Conservation (phyloP, 2,797 vertebrate species). For the Sebastes trivittatus region DNA sequence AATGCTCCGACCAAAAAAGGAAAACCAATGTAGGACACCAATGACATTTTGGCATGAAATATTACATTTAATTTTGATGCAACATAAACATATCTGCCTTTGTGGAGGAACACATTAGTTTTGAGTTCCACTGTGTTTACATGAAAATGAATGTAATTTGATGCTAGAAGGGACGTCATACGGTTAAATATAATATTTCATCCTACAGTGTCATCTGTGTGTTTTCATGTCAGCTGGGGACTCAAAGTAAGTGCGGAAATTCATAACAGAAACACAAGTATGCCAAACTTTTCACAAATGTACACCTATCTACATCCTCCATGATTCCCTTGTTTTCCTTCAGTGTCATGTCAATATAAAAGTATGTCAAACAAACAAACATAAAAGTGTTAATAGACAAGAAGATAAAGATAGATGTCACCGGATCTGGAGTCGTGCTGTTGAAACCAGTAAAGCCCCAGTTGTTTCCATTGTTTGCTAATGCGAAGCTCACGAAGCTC, state of each 20-base stretch:
- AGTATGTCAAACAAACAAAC: slow-evolving; percentile 7
- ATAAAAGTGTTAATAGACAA: neutral
- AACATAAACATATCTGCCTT: neutral
- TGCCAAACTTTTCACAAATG: slow-evolving; percentile 4
- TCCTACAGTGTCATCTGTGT: neutral
- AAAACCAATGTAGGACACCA: neutral
- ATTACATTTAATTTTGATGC: neutral
- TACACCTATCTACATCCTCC: neutral
- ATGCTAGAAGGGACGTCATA: neutral
- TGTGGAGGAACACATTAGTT: neutral
- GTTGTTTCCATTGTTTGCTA: slow-evolving; percentile 15
- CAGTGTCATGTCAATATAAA: neutral
- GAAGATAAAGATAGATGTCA: slow-evolving; percentile 20
- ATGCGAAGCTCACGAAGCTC: slow-evolving; percentile 10
- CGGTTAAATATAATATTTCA: neutral
- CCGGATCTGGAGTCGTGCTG: neutral
- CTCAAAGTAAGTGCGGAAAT: neutral
- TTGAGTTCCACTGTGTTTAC: neutral
- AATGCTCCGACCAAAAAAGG: neutral
- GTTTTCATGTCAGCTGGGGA: neutral
- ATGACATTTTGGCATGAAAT: neutral
- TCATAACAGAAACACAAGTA: neutral
- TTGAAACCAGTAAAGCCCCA: neutral
- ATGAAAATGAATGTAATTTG: neutral
- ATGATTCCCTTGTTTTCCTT: slow-evolving; percentile 4